These are phyloP conservation scores for Timema cristinae DNA, from an alignment of 2,888 invertebrate genomes.

Conservation along the genomic window DNA sequence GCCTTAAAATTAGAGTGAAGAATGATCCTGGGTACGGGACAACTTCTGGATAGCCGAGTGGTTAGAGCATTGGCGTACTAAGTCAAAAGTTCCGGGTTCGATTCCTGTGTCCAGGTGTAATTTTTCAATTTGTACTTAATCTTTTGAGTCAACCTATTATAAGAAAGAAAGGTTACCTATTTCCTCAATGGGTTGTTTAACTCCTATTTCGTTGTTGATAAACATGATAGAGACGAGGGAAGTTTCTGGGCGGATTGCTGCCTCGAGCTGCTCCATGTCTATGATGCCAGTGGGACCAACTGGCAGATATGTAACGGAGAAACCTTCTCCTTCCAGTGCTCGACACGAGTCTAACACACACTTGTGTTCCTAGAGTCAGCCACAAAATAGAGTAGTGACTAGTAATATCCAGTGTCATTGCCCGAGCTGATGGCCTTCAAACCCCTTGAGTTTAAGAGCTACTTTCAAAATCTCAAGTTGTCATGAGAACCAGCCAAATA, in stretches of 20 bases:
- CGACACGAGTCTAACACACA: slow-evolving; percentile 98
- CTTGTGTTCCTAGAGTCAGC: slow-evolving; percentile 80
- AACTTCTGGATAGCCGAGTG: no score
- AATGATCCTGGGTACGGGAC: no score
- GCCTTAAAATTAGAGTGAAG: no score
- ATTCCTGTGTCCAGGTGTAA: no score
- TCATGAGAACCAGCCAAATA: no score
- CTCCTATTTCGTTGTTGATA: slow-evolving; percentile 99
- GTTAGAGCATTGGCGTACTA: no score
- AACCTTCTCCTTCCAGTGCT: slow-evolving; percentile 90
- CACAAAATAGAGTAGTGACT: no score
- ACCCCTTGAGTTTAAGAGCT: no score
- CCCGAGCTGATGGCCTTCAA: no score
- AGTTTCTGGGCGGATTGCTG: slow-evolving; percentile 82
- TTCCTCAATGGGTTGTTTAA: slow-evolving; percentile 85
- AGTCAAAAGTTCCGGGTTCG: no score
- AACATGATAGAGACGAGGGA: slow-evolving; percentile 94
- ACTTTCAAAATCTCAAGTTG: no score
- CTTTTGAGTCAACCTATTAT: background rate
- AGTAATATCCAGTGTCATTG: no score
- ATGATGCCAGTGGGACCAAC: slow-evolving; percentile 84
- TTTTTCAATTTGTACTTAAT: slow-evolving; percentile 1
- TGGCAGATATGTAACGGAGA: slow-evolving; percentile 91
- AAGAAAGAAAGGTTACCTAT: slow-evolving; percentile 59
- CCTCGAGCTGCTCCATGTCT: slow-evolving; percentile 72